These are phyloP conservation scores for Podotricha telesiphe DNA, from an alignment of 2,888 invertebrate genomes.

Conservation along the genomic window DNA sequence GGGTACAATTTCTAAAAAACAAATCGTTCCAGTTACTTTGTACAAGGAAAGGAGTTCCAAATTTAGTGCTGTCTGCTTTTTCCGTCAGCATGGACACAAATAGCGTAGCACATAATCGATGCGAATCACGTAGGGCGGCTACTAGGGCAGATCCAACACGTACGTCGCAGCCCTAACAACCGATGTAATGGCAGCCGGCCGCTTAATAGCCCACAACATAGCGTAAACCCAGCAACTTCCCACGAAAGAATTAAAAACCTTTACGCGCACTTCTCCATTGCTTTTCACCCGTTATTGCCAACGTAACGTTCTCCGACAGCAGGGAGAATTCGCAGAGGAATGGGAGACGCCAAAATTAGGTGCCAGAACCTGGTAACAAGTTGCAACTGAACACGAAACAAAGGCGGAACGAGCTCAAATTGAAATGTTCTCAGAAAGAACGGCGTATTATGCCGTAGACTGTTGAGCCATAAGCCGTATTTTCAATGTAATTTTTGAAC, in stretches of 20 bases:
- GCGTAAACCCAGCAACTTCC: constrained; percentile 59
- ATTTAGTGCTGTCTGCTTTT: constrained; percentile 23
- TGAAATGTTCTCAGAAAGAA: constrained; percentile 35
- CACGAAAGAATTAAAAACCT: constrained; percentile 77
- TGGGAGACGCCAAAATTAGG: constrained; percentile 33
- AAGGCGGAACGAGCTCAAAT: constrained; percentile 38
- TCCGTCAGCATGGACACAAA: constrained; percentile 27
- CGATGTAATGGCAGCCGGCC: constrained; percentile 68
- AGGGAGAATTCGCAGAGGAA: constrained; percentile 28
- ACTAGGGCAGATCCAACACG: constrained; percentile 78
- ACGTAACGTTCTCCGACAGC: constrained; percentile 36
- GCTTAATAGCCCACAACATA: constrained; percentile 69
- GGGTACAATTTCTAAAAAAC: not conserved
- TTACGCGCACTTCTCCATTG: constrained; percentile 51
- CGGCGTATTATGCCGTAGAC: constrained; percentile 24
- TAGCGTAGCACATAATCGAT: constrained; percentile 53
- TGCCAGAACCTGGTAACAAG: constrained; percentile 30
- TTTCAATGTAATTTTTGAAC: constrained; percentile 28
- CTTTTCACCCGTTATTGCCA: constrained; percentile 46
- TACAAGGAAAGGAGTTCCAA: constrained; percentile 6
- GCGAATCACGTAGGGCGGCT: constrained; percentile 72
- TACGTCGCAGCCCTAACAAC: constrained; percentile 71
- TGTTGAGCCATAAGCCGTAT: constrained; percentile 23
- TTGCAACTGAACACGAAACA: constrained; percentile 36
- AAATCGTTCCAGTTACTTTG: not conserved